Evolutionary conservation across 2,888 invertebrate genomes (phyloP).

Genomic region (Agrilus biguttatus): DNA sequence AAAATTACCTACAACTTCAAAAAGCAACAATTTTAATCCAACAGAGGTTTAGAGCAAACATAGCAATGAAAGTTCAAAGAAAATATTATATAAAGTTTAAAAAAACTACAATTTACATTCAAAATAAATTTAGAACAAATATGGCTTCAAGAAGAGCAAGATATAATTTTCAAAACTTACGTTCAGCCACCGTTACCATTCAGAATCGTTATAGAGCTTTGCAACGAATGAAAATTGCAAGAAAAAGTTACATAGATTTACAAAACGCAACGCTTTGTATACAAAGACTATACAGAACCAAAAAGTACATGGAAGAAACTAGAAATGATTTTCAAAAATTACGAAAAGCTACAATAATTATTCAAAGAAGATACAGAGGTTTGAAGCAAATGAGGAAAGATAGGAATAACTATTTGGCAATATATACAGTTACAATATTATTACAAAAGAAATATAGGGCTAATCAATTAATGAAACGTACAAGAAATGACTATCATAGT

Average conservation of each 20-base stretch:
- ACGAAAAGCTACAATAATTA: conserved; percentile 24
- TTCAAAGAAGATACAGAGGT: conserved; percentile 27
- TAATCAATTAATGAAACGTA: conserved; percentile 7
- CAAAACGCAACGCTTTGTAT: conserved; percentile 17
- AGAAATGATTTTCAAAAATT: conserved; percentile 14
- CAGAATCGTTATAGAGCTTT: conserved; percentile 33
- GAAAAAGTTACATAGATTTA: conserved; percentile 13
- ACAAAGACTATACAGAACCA: conserved; percentile 17
- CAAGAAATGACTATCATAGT: conserved; percentile 19
- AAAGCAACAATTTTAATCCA: conserved; percentile 18
- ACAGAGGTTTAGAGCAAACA: conserved; percentile 27
- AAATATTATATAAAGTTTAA: conserved; percentile 25
- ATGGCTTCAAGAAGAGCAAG: conserved; percentile 9
- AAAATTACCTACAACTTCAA: conserved; percentile 13
- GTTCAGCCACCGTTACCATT: conserved; percentile 23
- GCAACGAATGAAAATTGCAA: conserved; percentile 27
- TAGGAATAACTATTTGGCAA: conserved; percentile 12
- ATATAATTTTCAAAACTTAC: conserved; percentile 7
- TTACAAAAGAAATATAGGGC: conserved; percentile 23
- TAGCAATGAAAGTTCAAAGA: conserved; percentile 26
- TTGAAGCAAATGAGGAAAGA: conserved; percentile 13
- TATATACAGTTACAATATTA: conserved; percentile 9
- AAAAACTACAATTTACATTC: conserved; percentile 30
- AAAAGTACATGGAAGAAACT: conserved; percentile 6
- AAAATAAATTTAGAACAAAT: conserved; percentile 18